A percentile compares a stretch with the other conserved stretches of the same genome.
Conservation (phyloP, 2,888 invertebrate genomes). For the Hipparchia sbordonii region DNA sequence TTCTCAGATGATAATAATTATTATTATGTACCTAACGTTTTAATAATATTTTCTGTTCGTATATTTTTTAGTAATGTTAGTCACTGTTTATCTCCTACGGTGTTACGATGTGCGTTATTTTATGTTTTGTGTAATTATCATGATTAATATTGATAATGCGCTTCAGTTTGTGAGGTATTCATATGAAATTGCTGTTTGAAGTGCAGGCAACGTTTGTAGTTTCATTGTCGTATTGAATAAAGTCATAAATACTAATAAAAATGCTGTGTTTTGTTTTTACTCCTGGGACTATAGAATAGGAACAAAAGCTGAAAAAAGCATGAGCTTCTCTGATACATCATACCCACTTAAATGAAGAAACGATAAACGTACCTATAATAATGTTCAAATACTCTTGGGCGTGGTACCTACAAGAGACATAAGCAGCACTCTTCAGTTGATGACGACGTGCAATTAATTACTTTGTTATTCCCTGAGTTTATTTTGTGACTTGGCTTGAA, state of each 20-base stretch:
- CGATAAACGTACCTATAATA: no score
- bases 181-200: constrained; percentile 75
- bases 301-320: no score
- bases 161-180: constrained; percentile 77
- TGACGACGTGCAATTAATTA: no score
- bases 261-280: constrained; percentile 46
- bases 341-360: no score
- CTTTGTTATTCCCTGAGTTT: no score
- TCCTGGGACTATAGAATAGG: background rate
- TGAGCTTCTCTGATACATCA: no score
- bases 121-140: constrained; percentile 67
- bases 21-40: constrained; percentile 42
- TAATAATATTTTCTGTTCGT: constrained; percentile 50
- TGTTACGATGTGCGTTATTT: constrained; percentile 71
- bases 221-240: constrained; percentile 84
- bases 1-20: background rate
- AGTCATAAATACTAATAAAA: constrained; percentile 79
- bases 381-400: no score
- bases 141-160: constrained; percentile 62
- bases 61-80: constrained; percentile 80
- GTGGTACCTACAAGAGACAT: no score
- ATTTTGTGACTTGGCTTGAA: no score
- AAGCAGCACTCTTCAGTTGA: no score
- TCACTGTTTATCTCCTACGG: constrained; percentile 66
- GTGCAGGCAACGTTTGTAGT: constrained; percentile 83